Evolutionary conservation across 2,113 vertebrate genomes (phyloP).

Genomic region (Phalacrocorax pelagicus): DNA sequence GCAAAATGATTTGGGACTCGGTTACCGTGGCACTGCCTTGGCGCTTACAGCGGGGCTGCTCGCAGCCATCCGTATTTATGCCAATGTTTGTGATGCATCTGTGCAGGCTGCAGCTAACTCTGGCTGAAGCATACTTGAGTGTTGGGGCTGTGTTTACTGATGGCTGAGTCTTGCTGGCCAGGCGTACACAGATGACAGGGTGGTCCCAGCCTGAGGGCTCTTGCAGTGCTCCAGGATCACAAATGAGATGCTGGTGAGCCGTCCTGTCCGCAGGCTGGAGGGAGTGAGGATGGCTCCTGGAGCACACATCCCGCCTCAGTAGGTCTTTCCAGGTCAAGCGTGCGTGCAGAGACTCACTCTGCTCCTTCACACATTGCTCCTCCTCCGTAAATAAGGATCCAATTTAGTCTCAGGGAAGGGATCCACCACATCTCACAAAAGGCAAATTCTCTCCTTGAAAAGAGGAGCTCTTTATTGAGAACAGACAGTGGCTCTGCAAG

Average conservation of each 20-base stretch:
- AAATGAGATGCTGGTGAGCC: rapidly evolving
- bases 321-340: constrained; percentile 30
- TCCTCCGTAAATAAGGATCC: constrained; percentile 23
- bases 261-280: rapidly evolving
- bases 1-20: neutral
- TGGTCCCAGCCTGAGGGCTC: neutral
- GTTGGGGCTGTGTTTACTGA: rapidly evolving
- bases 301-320: neutral
- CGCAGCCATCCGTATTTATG: neutral
- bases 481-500: constrained; percentile 5
- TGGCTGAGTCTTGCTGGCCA: neutral
- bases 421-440: constrained; percentile 22
- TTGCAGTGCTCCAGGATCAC: neutral
- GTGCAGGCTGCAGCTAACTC: neutral
- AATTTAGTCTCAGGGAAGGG: neutral
- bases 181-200: rapidly evolving
- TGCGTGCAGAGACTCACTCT: neutral
- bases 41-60: neutral
- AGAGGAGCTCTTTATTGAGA: constrained; percentile 45
- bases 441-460: constrained; percentile 25
- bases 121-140: rapidly evolving
- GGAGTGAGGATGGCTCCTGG: neutral
- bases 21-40: neutral
- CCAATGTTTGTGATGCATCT: rapidly evolving
- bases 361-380: neutral